phyloP scores from a whole-genome alignment of 1,140 invertebrate species.

The Trachymyrmex septentrionalis region DNA sequence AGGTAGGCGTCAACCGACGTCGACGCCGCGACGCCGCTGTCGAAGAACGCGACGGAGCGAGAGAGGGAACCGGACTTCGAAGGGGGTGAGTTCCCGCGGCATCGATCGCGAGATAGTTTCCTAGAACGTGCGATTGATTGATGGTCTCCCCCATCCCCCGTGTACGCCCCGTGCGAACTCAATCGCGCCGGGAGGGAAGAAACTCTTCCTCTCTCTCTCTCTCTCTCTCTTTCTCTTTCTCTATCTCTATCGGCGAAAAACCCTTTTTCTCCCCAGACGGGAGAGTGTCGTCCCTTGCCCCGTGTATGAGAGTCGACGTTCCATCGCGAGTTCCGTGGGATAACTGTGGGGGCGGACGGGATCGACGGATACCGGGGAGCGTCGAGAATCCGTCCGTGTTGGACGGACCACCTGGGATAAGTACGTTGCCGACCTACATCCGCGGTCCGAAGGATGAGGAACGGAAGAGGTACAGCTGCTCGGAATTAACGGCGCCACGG shows the following conservation, averaged over 20 bases:
- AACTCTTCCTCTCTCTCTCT: neutral
- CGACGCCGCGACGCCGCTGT: slow-evolving; percentile 52
- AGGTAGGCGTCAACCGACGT: slow-evolving; percentile 34
- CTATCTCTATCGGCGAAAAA: neutral
- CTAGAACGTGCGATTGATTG: slow-evolving; percentile 65
- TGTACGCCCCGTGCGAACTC: slow-evolving; percentile 48
- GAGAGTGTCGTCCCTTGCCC: neutral
- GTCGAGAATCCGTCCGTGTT: slow-evolving; percentile 14
- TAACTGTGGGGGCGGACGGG: neutral
- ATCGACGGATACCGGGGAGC: neutral
- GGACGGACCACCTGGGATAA: neutral
- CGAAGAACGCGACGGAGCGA: slow-evolving; percentile 49
- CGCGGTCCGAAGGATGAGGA: neutral
- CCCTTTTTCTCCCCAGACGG: neutral
- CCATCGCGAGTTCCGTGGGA: neutral
- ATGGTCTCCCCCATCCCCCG: slow-evolving; percentile 26
- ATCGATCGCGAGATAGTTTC: slow-evolving; percentile 70
- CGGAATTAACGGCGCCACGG: neutral
- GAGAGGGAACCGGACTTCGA: slow-evolving; percentile 23
- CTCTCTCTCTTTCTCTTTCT: neutral
- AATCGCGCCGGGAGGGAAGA: slow-evolving; percentile 43
- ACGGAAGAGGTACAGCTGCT: neutral
- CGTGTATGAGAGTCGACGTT: neutral
- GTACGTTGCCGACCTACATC: neutral
- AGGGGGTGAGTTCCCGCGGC: neutral